Conservation (phyloP, 2,113 vertebrate genomes). For the Ursus arctos region DNA sequence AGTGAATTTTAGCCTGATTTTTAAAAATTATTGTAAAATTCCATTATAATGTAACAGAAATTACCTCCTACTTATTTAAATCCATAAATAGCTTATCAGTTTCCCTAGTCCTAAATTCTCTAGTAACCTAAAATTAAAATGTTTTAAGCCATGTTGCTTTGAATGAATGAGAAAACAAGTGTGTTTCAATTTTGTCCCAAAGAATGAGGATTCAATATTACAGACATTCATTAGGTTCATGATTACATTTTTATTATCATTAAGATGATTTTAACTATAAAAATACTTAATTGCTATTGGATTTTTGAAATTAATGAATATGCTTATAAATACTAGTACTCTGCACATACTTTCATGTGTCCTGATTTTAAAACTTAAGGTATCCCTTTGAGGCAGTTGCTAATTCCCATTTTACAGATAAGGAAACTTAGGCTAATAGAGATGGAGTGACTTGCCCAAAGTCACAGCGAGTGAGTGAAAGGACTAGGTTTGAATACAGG, state of each 20-base stretch:
- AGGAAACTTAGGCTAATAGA: slow-evolving; percentile 67
- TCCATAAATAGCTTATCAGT: slow-evolving; percentile 46
- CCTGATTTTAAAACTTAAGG: slow-evolving; percentile 56
- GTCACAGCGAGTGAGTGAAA: slow-evolving; percentile 10
- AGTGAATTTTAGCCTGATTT: slow-evolving; percentile 47
- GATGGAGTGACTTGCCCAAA: slow-evolving; percentile 45
- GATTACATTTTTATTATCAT: slow-evolving; percentile 51
- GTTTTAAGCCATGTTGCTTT: slow-evolving; percentile 61
- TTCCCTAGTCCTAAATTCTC: slow-evolving; percentile 54
- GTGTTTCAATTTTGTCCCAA: neutral
- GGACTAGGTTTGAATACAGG: slow-evolving; percentile 30
- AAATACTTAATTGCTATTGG: slow-evolving; percentile 33
- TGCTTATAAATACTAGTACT: slow-evolving; percentile 51
- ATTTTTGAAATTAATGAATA: slow-evolving; percentile 30
- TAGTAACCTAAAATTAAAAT: slow-evolving; percentile 62
- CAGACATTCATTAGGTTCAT: slow-evolving; percentile 31
- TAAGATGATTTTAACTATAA: slow-evolving; percentile 58
- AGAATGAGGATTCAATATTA: slow-evolving; percentile 53
- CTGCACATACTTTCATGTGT: slow-evolving; percentile 54
- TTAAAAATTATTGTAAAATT: slow-evolving; percentile 64
- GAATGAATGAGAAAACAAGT: slow-evolving; percentile 65
- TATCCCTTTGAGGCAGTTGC: slow-evolving; percentile 35
- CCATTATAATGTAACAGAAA: slow-evolving; percentile 62
- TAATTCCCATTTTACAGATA: slow-evolving; percentile 68
- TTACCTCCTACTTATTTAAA: slow-evolving; percentile 49